These are phyloP conservation scores for Cyprinodon tularosa DNA, from an alignment of 2,113 vertebrate genomes.

Conservation along the genomic window DNA sequence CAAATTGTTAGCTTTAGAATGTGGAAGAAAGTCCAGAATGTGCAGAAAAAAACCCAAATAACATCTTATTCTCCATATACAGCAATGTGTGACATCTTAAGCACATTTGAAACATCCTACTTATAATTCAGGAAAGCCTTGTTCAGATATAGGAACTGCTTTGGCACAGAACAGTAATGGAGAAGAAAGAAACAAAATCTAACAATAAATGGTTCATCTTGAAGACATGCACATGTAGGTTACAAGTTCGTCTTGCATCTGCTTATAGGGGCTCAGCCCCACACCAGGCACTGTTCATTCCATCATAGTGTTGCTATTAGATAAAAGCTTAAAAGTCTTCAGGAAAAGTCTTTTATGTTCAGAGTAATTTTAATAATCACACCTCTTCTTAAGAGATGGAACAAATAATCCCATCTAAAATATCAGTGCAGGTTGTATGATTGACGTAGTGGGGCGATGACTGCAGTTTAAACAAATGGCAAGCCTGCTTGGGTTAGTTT, in stretches of 20 bases:
- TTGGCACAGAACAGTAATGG: constrained; percentile 34
- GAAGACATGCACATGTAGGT: constrained; percentile 43
- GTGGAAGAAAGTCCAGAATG: neutral
- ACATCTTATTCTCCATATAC: neutral
- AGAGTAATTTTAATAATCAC: constrained; percentile 7
- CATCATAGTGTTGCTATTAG: constrained; percentile 16
- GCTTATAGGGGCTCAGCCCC: constrained; percentile 12
- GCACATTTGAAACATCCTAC: constrained; percentile 2
- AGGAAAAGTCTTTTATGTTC: constrained; percentile 28
- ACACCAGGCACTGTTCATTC: constrained; percentile 37
- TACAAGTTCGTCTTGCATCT: constrained; percentile 26
- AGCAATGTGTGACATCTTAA: neutral
- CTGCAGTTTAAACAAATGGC: constrained; percentile 29
- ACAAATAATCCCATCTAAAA: constrained; percentile 23
- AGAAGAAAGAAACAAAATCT: constrained; percentile 1
- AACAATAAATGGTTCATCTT: constrained; percentile 45
- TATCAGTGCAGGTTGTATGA: constrained; percentile 20
- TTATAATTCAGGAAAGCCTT: neutral
- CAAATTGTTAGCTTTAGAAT: neutral
- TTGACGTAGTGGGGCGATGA: constrained; percentile 26
- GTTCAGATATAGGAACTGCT: constrained; percentile 16
- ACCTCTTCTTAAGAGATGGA: constrained; percentile 7
- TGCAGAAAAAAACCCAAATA: constrained; percentile 1
- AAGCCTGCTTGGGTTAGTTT: constrained; percentile 21
- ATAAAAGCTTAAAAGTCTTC: constrained; percentile 33